A percentile compares a stretch with the other conserved stretches of the same genome.
These are phyloP conservation scores for Cephus sareptanus DNA, from an alignment of 2,888 invertebrate species.

Conservation along the genomic window DNA sequence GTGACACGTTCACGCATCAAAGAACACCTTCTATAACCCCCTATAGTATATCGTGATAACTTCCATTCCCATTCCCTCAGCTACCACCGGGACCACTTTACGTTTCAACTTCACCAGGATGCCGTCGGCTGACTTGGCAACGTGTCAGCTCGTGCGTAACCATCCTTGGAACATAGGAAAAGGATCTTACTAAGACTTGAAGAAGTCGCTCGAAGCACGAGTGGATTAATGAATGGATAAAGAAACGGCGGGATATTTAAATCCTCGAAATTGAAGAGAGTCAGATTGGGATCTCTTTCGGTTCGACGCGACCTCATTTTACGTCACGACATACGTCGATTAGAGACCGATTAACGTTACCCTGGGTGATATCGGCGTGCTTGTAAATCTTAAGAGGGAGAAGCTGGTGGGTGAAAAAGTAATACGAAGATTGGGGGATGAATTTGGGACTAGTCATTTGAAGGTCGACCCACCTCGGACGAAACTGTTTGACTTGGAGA, in stretches of 20 bases:
- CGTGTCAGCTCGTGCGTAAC: background rate
- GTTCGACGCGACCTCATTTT: background rate
- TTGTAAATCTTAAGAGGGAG: background rate
- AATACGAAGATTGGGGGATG: background rate
- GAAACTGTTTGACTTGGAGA: background rate
- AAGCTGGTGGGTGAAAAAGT: background rate
- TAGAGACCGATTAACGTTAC: background rate
- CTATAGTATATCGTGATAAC: background rate
- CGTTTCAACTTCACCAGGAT: background rate
- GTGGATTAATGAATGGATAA: background rate
- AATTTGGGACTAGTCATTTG: background rate
- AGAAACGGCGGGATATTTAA: background rate
- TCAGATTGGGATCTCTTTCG: background rate
- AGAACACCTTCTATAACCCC: conserved; percentile 17
- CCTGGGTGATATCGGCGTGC: background rate
- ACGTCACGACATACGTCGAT: background rate
- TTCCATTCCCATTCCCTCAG: background rate
- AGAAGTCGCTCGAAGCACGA: background rate
- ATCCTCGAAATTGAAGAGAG: background rate
- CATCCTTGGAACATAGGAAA: background rate
- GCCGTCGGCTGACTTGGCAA: background rate
- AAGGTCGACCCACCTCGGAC: background rate
- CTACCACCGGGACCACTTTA: background rate
- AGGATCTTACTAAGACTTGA: background rate
- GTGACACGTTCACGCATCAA: conserved; percentile 63